These are phyloP conservation scores for Bothrops alternatus DNA, from an alignment of 2,797 vertebrate genomes.

Conservation along the genomic window DNA sequence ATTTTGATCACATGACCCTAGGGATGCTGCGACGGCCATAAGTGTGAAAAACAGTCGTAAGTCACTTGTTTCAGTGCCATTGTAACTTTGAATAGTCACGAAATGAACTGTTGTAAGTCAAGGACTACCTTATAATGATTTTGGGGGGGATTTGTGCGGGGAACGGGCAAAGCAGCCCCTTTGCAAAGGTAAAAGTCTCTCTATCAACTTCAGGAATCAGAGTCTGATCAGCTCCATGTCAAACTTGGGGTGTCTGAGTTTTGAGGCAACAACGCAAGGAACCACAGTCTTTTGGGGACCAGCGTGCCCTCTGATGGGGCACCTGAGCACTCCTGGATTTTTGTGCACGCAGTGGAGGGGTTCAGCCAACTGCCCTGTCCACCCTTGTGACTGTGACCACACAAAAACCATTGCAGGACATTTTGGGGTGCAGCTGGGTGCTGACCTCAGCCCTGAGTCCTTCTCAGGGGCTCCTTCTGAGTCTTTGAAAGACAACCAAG, in stretches of 20 bases:
- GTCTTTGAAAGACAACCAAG: background rate
- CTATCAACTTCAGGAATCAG: too few species aligned
- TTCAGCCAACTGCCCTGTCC: background rate
- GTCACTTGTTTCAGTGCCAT: background rate
- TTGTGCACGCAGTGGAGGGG: background rate
- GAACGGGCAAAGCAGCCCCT: background rate
- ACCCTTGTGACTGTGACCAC: background rate
- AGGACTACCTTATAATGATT: background rate
- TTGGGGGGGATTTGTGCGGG: background rate
- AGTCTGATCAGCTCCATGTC: too few species aligned
- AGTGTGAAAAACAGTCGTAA: background rate
- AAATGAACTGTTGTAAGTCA: background rate
- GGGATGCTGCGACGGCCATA: too few species aligned
- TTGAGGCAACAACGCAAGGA: background rate
- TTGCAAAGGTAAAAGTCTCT: background rate
- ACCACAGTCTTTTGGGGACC: background rate
- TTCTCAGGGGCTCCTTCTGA: background rate
- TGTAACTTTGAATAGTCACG: background rate
- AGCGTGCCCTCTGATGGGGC: background rate
- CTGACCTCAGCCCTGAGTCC: background rate
- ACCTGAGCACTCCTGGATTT: background rate
- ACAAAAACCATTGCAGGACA: background rate
- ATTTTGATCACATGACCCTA: too few species aligned
- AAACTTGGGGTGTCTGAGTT: background rate
- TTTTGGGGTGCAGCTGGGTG: background rate